Conservation (phyloP, 1,140 invertebrate genomes). For the Drosophila micromelanica region DNA sequence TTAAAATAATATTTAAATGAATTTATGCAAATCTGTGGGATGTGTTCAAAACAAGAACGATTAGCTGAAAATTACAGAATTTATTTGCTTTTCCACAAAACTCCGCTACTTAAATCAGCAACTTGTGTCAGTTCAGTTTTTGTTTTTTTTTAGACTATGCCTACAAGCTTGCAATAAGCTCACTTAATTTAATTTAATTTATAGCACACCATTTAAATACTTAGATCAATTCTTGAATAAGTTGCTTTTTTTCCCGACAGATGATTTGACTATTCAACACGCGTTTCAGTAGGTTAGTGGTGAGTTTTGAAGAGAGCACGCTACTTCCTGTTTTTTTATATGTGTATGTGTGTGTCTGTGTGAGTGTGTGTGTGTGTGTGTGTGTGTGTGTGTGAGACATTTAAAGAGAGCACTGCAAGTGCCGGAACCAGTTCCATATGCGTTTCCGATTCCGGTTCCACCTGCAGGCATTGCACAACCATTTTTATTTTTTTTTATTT, state of each 20-base stretch:
- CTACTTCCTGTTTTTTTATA: slow-evolving; percentile 6
- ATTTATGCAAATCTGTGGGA: not conserved
- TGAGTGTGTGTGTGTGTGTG: slow-evolving; percentile 22
- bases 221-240: slow-evolving; percentile 27
- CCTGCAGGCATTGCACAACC: slow-evolving; percentile 76
- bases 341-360: slow-evolving; percentile 29
- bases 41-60: not conserved
- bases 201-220: slow-evolving; percentile 35
- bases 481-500: slow-evolving; percentile 28
- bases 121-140: slow-evolving; percentile 30
- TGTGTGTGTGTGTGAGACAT: slow-evolving; percentile 56
- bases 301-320: slow-evolving; percentile 19
- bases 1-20: not conserved
- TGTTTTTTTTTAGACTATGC: slow-evolving; percentile 21
- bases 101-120: not conserved
- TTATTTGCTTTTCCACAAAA: not conserved
- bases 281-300: slow-evolving; percentile 20
- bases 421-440: slow-evolving; percentile 22
- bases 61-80: not conserved
- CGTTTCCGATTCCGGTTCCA: slow-evolving; percentile 7
- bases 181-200: slow-evolving; percentile 35
- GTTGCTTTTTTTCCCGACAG: slow-evolving; percentile 1
- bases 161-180: slow-evolving; percentile 42
- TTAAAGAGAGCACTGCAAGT: slow-evolving; percentile 71
- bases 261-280: slow-evolving; percentile 46